Evolutionary conservation across 2,113 vertebrate genomes (phyloP), one percentile per base, ranked within the genome.

Genomic region (Chaenogobius annularis): DNA sequence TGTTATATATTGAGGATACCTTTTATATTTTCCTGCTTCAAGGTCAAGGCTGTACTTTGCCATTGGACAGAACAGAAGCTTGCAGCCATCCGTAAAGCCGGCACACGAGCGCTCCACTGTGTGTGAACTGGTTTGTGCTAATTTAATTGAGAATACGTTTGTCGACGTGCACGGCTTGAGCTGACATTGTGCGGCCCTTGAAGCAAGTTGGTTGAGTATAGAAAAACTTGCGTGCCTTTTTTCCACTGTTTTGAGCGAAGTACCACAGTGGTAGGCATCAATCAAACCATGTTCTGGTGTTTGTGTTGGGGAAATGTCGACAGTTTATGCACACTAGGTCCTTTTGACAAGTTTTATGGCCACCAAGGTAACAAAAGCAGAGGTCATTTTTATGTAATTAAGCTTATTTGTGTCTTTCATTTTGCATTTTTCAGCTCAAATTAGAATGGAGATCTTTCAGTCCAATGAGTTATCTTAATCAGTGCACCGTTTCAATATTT

Each of bases 41-140:
- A 63, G 61, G 61, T 40, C 61, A 43, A n/a, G 61, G 61, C 35
- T 63, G 19, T 7, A 17, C 26, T 15, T n/a, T n/a, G 15, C 17
- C 31, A 5, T 63, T 63, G 35, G 61, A 63, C 35, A n/a, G 55
- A 63, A 63, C 35, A n/a, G 55, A 63, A 63, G 61, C 61, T 63
- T 5, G 61, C 35, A 61, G 14, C 58, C 58, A 35, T 15, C 14
- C 58, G 26, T 61, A 31, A 61, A 61, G 23, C 58, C n/a, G 17
- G 31, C 17, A n/a, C 7, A 14, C 14, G 20, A 66, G n/a, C 43
- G 12, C 64, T 15, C n/a, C 20, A 14, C 37, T 44, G 19, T 43
- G 61, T 63, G 63, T 66, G 64, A 66, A 66, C 40, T 66, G 64
- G 43, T 66, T 66, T 47, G 64, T 66, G 64, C 20, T 66, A 66